Evolutionary conservation across 2,888 invertebrate species (phyloP).

Genomic region (Drosophila putrida): DNA sequence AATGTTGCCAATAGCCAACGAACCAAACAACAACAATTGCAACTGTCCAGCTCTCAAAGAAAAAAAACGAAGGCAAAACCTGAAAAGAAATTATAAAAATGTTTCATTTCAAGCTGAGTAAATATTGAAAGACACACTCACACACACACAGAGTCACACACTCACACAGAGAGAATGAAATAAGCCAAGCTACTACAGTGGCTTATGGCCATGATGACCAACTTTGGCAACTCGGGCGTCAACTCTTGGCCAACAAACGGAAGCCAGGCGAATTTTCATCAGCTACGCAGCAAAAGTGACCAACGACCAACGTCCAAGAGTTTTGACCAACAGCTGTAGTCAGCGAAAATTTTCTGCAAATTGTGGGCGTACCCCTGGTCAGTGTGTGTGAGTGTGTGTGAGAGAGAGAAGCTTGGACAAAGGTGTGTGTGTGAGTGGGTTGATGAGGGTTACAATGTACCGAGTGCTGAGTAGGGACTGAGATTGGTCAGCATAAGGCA

Average conservation of each 20-base stretch:
- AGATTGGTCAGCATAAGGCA: constrained; percentile 52
- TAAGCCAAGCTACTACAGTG: constrained; percentile 17
- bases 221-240: constrained; percentile 30
- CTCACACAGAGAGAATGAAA: not conserved
- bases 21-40: constrained; percentile 66
- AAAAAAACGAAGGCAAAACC: constrained; percentile 21
- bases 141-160: constrained; percentile 24
- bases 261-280: constrained; percentile 73
- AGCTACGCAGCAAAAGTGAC: constrained; percentile 67
- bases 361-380: constrained; percentile 58
- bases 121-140: constrained; percentile 59
- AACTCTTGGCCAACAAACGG: constrained; percentile 67
- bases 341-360: constrained; percentile 65
- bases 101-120: constrained; percentile 72
- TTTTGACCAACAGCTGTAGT: constrained; percentile 51
- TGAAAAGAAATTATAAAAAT: constrained; percentile 76
- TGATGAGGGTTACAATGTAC: constrained; percentile 49
- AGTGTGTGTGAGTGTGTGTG: constrained; percentile 19
- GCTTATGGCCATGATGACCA: constrained; percentile 48
- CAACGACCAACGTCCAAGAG: constrained; percentile 28
- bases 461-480: constrained; percentile 42
- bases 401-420: not conserved
- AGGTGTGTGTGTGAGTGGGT: constrained; percentile 18
- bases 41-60: constrained; percentile 17
- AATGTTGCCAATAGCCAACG: constrained; percentile 80